A percentile compares a stretch with the other conserved stretches of the same genome.
Evolutionary conservation across 92 coral and sea anemone species (phyloP).

Genomic region (Porites rus): DNA sequence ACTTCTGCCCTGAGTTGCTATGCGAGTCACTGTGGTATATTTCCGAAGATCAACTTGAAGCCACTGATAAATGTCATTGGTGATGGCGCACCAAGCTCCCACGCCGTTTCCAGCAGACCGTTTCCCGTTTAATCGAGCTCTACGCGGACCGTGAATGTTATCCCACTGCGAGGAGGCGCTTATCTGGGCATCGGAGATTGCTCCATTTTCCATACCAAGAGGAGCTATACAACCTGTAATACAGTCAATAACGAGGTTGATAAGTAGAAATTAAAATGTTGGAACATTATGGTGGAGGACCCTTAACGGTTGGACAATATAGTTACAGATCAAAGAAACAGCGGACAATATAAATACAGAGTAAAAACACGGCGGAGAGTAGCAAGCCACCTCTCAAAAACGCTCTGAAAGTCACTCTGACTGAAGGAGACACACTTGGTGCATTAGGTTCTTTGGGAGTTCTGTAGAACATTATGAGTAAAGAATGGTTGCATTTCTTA

Average conservation of each 20-base stretch:
- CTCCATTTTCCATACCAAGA: constrained; percentile 36
- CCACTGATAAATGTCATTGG: background rate
- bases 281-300: background rate
- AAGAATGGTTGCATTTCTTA: too few relatives aligned
- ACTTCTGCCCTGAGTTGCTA: background rate
- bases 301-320: too few relatives aligned
- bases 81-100: background rate
- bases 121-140: constrained; percentile 3
- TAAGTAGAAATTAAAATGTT: background rate
- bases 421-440: too few relatives aligned
- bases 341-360: too few relatives aligned
- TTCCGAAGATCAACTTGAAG: constrained; percentile 17
- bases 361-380: too few relatives aligned
- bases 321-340: too few relatives aligned
- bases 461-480: too few relatives aligned
- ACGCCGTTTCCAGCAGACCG: background rate
- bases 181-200: background rate
- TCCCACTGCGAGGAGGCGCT: constrained; percentile 15
- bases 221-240: constrained; percentile 11
- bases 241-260: background rate
- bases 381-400: too few relatives aligned
- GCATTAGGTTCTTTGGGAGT: too few relatives aligned
- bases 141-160: background rate
- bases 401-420: too few relatives aligned
- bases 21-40: background rate